Base-by-base conservation (phyloP, 2,797 vertebrate species). In the Potorous gilbertii region DNA sequence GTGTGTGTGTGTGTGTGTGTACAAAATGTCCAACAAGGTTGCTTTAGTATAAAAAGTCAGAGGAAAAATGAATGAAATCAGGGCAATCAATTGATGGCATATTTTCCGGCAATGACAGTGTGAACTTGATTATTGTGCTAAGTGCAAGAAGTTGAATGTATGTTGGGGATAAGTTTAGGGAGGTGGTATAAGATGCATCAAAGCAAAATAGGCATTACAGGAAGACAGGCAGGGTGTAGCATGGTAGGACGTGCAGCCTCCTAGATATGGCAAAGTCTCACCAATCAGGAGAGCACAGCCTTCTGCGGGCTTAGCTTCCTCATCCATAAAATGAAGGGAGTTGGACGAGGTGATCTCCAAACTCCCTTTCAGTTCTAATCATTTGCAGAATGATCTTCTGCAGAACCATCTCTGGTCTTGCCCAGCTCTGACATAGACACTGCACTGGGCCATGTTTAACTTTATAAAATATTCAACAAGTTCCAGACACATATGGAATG, bases 401-500 rank as follows among this genome's bases (percentile, higher is more conserved):
- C 40, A 50, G 74, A 87, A 50, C 74, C 24, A 46, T 46, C 9
- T 50, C 21, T 50, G 40, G 74, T 87, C 74, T 87, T 87, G 40
- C 74, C 74, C 21, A 87, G 74, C 74, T 87, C 66, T 27, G 74
- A 46, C 40, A 87, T 21, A 81, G 74, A 87, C 50, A 50, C 21
- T 87, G 21, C 40, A 46, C 24, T 50, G 40, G 66, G 40, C 74
- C 74, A 87, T 0, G 10, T 28, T 87, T 46, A 50, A 87, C 74
- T 87, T 87, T 46, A 28, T 10, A 28, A 87, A 87, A 87, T 87
- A 50, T 87, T 50, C 74, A 87, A 50, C 24, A 8, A 40, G 66
- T 94, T 92, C 54, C 92, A 96, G 57, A 55, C 56, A 74, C 95
- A 96, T 93, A 92, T 92, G 93, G 96, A 98, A 96, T 56, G 59